These are phyloP conservation scores for Sylvia borin DNA, from an alignment of 2,797 vertebrate genomes.

Conservation along the genomic window DNA sequence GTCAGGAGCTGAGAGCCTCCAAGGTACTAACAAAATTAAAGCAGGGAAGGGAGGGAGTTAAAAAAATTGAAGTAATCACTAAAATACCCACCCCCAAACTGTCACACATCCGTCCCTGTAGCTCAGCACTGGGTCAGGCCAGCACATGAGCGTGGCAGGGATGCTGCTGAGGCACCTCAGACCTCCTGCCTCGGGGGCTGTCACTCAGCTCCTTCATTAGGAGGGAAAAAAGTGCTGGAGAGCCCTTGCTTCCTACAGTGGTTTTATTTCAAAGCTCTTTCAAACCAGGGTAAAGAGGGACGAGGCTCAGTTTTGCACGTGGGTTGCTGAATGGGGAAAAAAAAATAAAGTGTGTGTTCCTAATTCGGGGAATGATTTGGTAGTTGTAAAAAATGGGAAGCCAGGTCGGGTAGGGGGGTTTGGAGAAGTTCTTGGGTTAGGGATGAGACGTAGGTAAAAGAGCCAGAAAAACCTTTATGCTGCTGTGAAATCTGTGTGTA, in stretches of 20 bases:
- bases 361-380: background rate
- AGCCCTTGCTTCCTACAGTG: background rate
- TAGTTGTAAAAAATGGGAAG: background rate
- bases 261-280: conserved; percentile 31
- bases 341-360: background rate
- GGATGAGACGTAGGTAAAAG: background rate
- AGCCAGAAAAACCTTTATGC: background rate
- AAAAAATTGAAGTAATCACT: background rate
- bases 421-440: background rate
- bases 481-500: background rate
- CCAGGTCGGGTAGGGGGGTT: background rate
- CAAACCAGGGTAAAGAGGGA: background rate
- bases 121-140: background rate
- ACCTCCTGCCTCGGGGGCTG: conserved; percentile 26
- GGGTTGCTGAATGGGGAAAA: background rate
- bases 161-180: background rate
- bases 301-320: background rate
- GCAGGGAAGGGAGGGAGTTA: accelerated
- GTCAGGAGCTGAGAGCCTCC: background rate
- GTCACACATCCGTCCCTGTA: background rate
- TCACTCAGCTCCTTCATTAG: conserved; percentile 57
- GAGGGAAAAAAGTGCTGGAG: background rate
- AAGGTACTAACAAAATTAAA: background rate
- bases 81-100: background rate
- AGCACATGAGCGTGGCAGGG: background rate